phyloP scores from a whole-genome alignment of 2,113 vertebrate species.

The Lamprotornis superbus region DNA sequence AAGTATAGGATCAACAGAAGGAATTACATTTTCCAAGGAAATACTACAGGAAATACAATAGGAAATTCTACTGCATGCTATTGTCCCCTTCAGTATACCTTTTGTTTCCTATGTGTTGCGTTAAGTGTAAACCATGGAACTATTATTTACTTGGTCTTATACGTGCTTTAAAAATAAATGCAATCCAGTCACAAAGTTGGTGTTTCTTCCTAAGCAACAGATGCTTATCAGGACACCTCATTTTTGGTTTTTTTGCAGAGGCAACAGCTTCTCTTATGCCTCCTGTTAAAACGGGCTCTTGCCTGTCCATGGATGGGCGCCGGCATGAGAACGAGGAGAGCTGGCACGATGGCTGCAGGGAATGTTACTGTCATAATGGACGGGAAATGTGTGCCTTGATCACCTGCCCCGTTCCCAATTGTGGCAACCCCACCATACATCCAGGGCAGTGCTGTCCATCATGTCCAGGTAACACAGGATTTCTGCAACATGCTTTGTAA shows the following conservation, averaged over 20 bases:
- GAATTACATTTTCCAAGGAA: neutral
- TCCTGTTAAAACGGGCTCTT: slow-evolving; percentile 78
- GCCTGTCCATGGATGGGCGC: slow-evolving; percentile 87
- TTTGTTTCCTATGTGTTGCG: neutral
- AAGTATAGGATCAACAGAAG: neutral
- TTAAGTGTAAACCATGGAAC: neutral
- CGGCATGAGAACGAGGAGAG: slow-evolving; percentile 86
- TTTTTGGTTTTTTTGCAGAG: slow-evolving; percentile 63
- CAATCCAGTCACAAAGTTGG: neutral
- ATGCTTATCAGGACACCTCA: neutral
- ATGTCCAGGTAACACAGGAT: slow-evolving; percentile 78
- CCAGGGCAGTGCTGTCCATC: slow-evolving; percentile 87
- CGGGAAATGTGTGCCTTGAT: slow-evolving; percentile 91
- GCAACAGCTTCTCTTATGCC: slow-evolving; percentile 72
- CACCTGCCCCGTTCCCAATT: slow-evolving; percentile 86
- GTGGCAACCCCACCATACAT: slow-evolving; percentile 83
- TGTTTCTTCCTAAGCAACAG: neutral
- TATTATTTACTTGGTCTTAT: neutral
- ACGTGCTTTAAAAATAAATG: neutral
- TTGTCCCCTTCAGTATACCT: neutral
- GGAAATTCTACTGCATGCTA: neutral
- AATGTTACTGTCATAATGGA: slow-evolving; percentile 87
- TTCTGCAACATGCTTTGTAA: neutral
- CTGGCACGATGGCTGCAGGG: slow-evolving; percentile 90
- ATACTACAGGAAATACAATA: neutral